Conservation (phyloP, 2,797 vertebrate genomes). For the Pterois miles region DNA sequence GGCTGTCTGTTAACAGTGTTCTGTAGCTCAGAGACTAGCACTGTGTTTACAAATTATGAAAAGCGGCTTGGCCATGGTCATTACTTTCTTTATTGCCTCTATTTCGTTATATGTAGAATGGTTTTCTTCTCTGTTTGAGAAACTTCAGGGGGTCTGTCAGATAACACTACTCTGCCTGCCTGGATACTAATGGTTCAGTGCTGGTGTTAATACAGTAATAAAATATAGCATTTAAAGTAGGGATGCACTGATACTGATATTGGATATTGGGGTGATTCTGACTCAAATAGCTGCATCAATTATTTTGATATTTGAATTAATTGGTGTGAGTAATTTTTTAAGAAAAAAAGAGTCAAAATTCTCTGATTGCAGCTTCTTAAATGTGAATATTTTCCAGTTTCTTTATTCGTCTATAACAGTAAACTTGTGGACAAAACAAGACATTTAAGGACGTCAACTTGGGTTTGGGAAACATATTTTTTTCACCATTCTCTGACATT, state of each 20-base stretch:
- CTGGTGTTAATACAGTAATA: neutral
- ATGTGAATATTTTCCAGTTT: too few species aligned
- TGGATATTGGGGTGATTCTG: neutral
- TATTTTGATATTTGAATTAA: too few species aligned
- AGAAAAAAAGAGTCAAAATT: too few species aligned
- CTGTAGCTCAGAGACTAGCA: slow-evolving; percentile 24
- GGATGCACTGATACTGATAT: neutral
- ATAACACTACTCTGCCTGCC: neutral
- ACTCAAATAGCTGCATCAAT: too few species aligned
- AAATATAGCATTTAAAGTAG: neutral
- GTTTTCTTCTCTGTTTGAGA: neutral
- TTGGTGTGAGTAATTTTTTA: too few species aligned
- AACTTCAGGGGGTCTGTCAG: neutral
- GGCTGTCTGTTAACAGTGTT: slow-evolving; percentile 43
- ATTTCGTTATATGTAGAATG: slow-evolving; percentile 6
- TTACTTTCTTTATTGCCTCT: slow-evolving; percentile 30
- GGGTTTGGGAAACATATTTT: too few species aligned
- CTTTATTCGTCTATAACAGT: too few species aligned
- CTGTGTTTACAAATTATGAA: slow-evolving; percentile 38
- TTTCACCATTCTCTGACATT: too few species aligned
- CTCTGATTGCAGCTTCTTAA: too few species aligned
- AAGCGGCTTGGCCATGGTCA: slow-evolving; percentile 2
- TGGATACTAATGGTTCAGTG: neutral
- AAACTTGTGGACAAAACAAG: too few species aligned
- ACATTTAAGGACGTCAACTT: too few species aligned